phyloP scores from a whole-genome alignment of 2,113 vertebrate species.

The Scomber japonicus region DNA sequence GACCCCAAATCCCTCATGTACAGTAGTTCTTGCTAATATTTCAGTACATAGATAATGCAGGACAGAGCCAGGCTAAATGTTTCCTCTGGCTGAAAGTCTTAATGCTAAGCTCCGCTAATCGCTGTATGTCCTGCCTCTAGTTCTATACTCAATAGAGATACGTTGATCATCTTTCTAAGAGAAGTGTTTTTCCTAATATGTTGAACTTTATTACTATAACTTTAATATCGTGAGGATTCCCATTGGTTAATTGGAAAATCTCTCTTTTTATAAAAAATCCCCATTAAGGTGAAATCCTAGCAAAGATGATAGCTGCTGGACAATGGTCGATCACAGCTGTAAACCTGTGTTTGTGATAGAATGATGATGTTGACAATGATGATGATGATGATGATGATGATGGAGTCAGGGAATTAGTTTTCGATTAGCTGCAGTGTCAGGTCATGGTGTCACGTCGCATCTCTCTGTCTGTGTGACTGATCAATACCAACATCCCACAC shows the following conservation, averaged over 20 bases:
- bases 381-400: constrained; percentile 56
- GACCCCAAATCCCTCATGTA: too few species aligned
- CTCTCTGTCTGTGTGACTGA: constrained; percentile 72
- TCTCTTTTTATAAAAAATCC: neutral
- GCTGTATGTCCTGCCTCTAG: too few species aligned
- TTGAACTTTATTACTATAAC: too few species aligned
- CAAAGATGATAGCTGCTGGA: constrained; percentile 38
- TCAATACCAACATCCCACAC: constrained; percentile 79
- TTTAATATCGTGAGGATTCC: too few species aligned
- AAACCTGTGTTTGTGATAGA: constrained; percentile 26
- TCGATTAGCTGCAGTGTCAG: constrained; percentile 78
- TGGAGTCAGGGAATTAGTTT: constrained; percentile 79
- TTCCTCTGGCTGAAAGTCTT: too few species aligned
- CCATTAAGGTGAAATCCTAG: neutral
- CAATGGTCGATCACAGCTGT: constrained; percentile 14
- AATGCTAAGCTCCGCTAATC: too few species aligned
- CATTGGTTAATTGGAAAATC: neutral
- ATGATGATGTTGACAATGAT: constrained; percentile 11
- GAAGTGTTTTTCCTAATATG: too few species aligned
- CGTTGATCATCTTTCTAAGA: too few species aligned
- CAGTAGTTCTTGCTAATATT: too few species aligned
- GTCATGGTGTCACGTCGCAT: constrained; percentile 74
- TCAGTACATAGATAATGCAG: too few species aligned
- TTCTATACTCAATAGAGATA: too few species aligned
- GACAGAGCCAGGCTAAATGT: too few species aligned